Percentiles rank a stretch among this genome's conserved stretches.
Evolutionary conservation across 30 jellyfish, hydroid and myxozoan species (phyloP).

Genomic region (Hydractinia echinata): DNA sequence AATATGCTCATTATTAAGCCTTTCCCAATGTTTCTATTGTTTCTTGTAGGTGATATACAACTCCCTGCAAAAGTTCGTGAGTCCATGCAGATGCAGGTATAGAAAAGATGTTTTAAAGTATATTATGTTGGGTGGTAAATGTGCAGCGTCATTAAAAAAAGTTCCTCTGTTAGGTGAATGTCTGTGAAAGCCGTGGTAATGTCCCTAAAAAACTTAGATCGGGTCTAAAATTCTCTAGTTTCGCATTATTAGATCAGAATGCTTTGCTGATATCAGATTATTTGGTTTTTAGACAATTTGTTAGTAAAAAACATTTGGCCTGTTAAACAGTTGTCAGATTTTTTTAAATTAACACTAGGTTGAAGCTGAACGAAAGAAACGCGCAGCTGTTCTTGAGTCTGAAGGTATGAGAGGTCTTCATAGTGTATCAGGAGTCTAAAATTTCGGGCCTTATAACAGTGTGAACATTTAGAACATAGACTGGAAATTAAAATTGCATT

Average conservation of each 20-base stretch:
- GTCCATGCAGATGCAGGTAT: constrained; percentile 99
- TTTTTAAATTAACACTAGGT: constrained; percentile 42
- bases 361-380: constrained; percentile 96
- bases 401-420: constrained; percentile 58
- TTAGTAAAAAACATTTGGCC: too few relatives aligned
- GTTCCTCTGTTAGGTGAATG: neutral
- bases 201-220: too few relatives aligned
- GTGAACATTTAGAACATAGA: neutral
- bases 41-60: constrained; percentile 84
- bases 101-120: neutral
- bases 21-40: neutral
- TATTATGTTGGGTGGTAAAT: neutral
- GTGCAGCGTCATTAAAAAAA: neutral
- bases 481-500: neutral
- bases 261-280: too few relatives aligned
- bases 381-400: constrained; percentile 94
- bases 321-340: too few relatives aligned
- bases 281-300: too few relatives aligned
- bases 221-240: too few relatives aligned
- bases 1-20: neutral
- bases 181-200: too few relatives aligned
- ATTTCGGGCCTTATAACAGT: too few relatives aligned
- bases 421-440: neutral
- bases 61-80: constrained; percentile 90
- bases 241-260: too few relatives aligned